phyloP scores from a whole-genome alignment of 2,888 invertebrate species.

The Pammene fasciana region DNA sequence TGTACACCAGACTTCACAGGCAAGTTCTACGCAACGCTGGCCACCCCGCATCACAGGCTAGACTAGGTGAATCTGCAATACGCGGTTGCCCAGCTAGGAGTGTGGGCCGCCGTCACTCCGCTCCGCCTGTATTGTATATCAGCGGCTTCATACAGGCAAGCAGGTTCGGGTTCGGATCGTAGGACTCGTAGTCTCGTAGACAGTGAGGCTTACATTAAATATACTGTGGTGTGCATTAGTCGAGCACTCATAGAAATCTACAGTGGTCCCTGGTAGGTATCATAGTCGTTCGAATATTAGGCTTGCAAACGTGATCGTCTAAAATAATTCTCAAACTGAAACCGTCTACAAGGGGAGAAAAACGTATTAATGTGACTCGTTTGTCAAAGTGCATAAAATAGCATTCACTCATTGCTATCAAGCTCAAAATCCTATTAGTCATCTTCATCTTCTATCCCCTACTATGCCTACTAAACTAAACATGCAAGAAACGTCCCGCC shows the following conservation, averaged over 20 bases:
- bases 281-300: too few relatives aligned
- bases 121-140: slow-evolving; percentile 54
- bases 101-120: slow-evolving; percentile 71
- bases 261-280: too few relatives aligned
- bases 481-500: slow-evolving; percentile 1
- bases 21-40: slow-evolving; percentile 60
- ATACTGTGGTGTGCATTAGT: too few relatives aligned
- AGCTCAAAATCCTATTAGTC: neutral
- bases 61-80: slow-evolving; percentile 66
- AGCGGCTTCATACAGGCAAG: too few relatives aligned
- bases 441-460: neutral
- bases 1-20: slow-evolving; percentile 53
- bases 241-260: too few relatives aligned
- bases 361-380: too few relatives aligned
- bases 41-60: slow-evolving; percentile 62
- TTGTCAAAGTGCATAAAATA: neutral
- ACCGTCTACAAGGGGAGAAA: too few relatives aligned
- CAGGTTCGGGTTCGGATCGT: too few relatives aligned
- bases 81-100: slow-evolving; percentile 68
- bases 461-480: neutral
- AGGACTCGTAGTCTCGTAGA: too few relatives aligned
- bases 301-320: too few relatives aligned
- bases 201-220: too few relatives aligned
- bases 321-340: too few relatives aligned
- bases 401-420: neutral